Percentiles rank a stretch among this genome's conserved stretches.
Evolutionary conservation across 2,113 vertebrate genomes (phyloP).

Genomic region (Dissostichus mawsoni): DNA sequence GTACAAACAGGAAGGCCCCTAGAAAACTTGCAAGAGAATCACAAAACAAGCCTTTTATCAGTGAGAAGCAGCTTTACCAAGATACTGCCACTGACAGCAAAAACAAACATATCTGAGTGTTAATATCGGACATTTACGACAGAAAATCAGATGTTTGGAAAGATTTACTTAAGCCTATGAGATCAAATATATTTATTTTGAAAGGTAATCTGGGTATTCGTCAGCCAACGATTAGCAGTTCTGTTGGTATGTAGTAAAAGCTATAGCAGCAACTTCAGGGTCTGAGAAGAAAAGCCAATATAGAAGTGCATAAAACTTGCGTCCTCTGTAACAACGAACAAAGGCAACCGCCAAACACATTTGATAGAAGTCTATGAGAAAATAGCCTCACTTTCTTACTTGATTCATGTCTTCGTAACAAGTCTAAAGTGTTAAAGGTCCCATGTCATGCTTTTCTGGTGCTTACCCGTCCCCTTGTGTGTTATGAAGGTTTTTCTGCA

Average conservation of each 20-base stretch:
- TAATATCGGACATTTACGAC: not conserved
- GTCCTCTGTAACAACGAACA: too few species aligned
- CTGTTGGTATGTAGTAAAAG: not conserved
- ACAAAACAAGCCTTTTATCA: not conserved
- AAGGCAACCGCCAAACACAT: too few species aligned
- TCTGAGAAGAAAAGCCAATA: too few species aligned
- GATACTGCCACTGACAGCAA: not conserved
- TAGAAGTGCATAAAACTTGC: too few species aligned
- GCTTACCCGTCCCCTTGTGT: too few species aligned
- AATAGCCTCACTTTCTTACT: too few species aligned
- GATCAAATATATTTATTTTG: not conserved
- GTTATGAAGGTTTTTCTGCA: too few species aligned
- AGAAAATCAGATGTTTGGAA: not conserved
- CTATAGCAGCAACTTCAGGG: too few species aligned
- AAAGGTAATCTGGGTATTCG: not conserved
- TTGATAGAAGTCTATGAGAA: too few species aligned
- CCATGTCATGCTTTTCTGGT: too few species aligned
- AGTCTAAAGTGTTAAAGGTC: too few species aligned
- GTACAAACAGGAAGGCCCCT: conserved; percentile 12
- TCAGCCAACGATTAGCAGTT: not conserved
- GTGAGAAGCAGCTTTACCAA: not conserved
- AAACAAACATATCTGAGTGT: not conserved
- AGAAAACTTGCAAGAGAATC: not conserved
- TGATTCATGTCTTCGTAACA: too few species aligned
- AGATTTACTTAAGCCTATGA: not conserved